Evolutionary conservation across 2,888 invertebrate species (phyloP).

Genomic region (Mesorhabditis spiculigera): DNA sequence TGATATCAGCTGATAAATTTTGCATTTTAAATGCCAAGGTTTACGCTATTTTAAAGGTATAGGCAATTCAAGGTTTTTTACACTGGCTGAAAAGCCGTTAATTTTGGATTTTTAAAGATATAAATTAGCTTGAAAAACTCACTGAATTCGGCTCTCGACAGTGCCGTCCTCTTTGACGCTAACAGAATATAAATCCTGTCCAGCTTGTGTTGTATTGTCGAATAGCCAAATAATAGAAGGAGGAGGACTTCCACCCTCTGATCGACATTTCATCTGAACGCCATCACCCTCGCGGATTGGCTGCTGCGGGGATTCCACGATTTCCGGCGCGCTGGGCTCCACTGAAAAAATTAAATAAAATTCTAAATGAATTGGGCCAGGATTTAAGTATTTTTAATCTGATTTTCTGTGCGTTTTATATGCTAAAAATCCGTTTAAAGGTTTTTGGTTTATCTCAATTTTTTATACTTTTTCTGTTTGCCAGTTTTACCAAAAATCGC

Average conservation of each 20-base stretch:
- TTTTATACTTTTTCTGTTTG: too few species aligned
- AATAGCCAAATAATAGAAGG: conserved; percentile 43
- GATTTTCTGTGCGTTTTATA: too few species aligned
- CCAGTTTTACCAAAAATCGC: too few species aligned
- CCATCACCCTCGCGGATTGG: conserved; percentile 48
- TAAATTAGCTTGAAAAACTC: conserved; percentile 7
- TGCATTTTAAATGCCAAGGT: too few species aligned
- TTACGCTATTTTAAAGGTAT: neutral
- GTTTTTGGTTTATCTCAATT: too few species aligned
- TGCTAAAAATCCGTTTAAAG: too few species aligned
- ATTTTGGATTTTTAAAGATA: neutral
- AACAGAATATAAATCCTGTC: conserved; percentile 17
- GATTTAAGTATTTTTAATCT: too few species aligned
- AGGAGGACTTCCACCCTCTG: conserved; percentile 51
- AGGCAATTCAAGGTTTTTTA: neutral
- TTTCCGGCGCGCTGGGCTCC: conserved; percentile 27
- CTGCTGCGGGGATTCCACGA: conserved; percentile 36
- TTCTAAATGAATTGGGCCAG: too few species aligned
- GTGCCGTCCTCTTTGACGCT: conserved; percentile 19
- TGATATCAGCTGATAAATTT: too few species aligned
- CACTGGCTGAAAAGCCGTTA: too few species aligned
- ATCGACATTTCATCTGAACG: conserved; percentile 46
- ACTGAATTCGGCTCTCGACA: conserved; percentile 35
- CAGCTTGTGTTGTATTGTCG: conserved; percentile 28
- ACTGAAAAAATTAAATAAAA: neutral